These are phyloP conservation scores for Glossophaga mutica DNA, from an alignment of 2,797 vertebrate species.

Conservation along the genomic window DNA sequence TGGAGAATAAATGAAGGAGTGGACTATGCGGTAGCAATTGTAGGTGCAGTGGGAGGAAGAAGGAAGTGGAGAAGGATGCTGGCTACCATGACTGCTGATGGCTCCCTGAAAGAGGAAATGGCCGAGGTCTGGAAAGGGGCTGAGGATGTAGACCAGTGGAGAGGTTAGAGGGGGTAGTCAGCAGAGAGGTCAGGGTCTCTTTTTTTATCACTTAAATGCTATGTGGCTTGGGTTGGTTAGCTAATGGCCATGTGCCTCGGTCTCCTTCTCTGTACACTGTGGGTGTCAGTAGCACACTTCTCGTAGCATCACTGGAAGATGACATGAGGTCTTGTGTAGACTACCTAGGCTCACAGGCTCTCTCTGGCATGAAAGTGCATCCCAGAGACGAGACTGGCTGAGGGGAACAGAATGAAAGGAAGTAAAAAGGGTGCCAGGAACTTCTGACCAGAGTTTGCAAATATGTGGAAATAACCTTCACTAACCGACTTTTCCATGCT, in stretches of 20 bases:
- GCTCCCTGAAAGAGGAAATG: background rate
- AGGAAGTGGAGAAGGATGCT: background rate
- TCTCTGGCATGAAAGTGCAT: background rate
- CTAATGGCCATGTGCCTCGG: background rate
- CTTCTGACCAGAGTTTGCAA: background rate
- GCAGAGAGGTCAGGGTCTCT: background rate
- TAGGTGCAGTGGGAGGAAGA: background rate
- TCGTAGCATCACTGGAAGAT: background rate
- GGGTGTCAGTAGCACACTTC: background rate
- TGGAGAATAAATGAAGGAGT: background rate
- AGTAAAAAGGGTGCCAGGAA: background rate
- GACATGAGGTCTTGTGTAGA: rapidly evolving
- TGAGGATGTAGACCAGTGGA: too few relatives aligned
- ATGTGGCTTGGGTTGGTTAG: background rate
- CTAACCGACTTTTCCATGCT: background rate
- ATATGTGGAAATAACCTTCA: background rate
- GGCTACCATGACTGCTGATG: background rate
- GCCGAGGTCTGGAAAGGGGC: background rate
- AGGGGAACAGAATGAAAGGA: background rate
- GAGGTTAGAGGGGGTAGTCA: background rate
- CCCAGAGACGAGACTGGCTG: background rate
- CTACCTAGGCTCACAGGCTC: background rate
- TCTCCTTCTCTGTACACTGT: background rate
- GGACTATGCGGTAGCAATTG: background rate
- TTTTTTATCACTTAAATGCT: background rate